phyloP scores from a whole-genome alignment of 2,797 vertebrate genomes.

The Tachyglossus aculeatus region DNA sequence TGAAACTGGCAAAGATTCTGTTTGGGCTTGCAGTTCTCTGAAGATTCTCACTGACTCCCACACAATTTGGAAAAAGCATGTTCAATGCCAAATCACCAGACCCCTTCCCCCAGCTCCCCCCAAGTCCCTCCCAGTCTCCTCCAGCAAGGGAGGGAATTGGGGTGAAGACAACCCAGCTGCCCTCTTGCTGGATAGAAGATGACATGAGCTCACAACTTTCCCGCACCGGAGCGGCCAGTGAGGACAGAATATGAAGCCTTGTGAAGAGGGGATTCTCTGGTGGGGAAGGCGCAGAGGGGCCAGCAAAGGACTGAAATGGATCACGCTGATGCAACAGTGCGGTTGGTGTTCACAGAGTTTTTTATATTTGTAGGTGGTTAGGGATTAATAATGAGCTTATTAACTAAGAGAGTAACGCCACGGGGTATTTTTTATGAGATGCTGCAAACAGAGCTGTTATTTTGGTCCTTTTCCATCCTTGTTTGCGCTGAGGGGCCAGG shows the following conservation, averaged over 20 bases:
- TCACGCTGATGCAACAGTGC: too few relatives aligned
- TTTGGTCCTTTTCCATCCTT: neutral
- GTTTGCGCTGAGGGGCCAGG: neutral
- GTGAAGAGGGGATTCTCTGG: neutral
- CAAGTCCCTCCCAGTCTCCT: neutral
- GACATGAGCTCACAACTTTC: neutral
- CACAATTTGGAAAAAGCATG: too few relatives aligned
- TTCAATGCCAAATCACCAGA: too few relatives aligned
- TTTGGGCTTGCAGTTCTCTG: too few relatives aligned
- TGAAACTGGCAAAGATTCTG: too few relatives aligned
- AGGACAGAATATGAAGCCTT: neutral
- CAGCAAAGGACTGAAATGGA: neutral
- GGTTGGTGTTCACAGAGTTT: neutral
- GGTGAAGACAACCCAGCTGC: neutral
- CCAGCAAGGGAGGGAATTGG: neutral
- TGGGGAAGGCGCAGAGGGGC: neutral
- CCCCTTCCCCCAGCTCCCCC: too few relatives aligned
- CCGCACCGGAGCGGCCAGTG: neutral
- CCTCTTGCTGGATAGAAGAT: neutral
- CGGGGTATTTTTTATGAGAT: neutral
- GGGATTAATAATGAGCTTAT: slow-evolving; percentile 23
- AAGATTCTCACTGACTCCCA: too few relatives aligned
- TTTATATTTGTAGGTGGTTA: neutral
- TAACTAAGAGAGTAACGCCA: slow-evolving; percentile 31
- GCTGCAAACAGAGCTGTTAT: slow-evolving; percentile 7